Conservation (phyloP, 2,888 invertebrate genomes). For the Leptothorax acervorum region DNA sequence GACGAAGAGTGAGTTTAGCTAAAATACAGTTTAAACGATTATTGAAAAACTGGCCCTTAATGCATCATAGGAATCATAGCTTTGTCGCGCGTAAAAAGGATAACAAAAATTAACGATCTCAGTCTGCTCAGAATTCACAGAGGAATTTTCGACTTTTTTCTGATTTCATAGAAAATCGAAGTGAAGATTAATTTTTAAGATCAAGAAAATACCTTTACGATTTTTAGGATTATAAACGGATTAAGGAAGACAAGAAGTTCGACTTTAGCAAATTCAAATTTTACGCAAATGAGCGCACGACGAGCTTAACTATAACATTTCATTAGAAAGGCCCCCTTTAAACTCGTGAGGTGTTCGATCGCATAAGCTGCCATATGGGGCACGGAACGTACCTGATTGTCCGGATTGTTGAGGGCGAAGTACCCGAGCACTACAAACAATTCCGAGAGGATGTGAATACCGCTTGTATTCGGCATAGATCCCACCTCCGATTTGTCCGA, state of each 20-base stretch:
- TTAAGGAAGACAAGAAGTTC: not conserved
- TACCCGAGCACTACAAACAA: slow-evolving; percentile 93
- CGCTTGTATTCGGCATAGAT: slow-evolving; percentile 84
- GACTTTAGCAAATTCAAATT: not conserved
- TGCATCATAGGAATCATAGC: too few relatives aligned
- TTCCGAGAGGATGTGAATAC: slow-evolving; percentile 91
- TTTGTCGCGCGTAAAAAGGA: not conserved
- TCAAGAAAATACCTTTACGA: not conserved
- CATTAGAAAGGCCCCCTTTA: not conserved
- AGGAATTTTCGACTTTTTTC: not conserved
- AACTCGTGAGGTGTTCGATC: not conserved
- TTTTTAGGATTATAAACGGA: not conserved
- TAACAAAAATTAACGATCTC: not conserved
- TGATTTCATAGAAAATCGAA: not conserved
- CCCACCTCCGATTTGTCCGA: slow-evolving; percentile 75
- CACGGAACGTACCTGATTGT: slow-evolving; percentile 89
- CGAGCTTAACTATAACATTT: not conserved
- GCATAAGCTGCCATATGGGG: not conserved
- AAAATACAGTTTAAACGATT: too few relatives aligned
- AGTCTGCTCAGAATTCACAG: not conserved
- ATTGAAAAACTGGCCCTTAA: not conserved
- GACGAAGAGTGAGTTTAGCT: too few relatives aligned
- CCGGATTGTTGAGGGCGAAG: slow-evolving; percentile 92
- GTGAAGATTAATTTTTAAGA: not conserved
- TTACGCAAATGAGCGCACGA: not conserved